Base-by-base conservation (phyloP, 2,797 vertebrate species). In the Mycteria americana region DNA sequence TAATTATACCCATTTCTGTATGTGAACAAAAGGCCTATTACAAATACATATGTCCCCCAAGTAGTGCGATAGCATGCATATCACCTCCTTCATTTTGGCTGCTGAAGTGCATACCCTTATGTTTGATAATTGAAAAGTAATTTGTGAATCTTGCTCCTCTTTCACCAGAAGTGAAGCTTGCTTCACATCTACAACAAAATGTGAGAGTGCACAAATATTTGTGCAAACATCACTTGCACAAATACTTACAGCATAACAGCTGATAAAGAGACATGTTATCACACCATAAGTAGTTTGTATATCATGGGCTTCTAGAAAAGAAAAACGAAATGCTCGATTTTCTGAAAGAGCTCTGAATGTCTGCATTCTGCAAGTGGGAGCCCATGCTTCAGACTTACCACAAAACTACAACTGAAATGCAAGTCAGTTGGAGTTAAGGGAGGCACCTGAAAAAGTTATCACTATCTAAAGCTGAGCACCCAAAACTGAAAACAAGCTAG, bases 61-160 rank as follows among this genome's bases (percentile, higher is more conserved):
- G 46, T 5, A n/a, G 15, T 16, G 8, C 65, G 13, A 8, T 18
- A 30, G 63, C 24, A 1, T 7, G 9, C 0, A 7, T 16, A 30
- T 72, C 62, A 46, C 31, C 35, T 64, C 31, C 53, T 43, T 48
- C 35, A 2, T 30, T 13, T 25, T 76, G 57, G 57, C 53, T 86
- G 62, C 56, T 74, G 18, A 16, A 39, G 22, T 18, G 18, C 53
- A 4, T 21, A 13, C 4, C 37, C 16, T 75, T 12, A 4, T 22
- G 12, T 53, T 46, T 28, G 25, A 9, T 23, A 45, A 18, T 1
- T 30, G 30, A 27, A 23, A 56, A 83, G 18, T 30, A 37, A 2
- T 10, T 54, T 31, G 74, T 43, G 46, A 54, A 9, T 88, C 45
- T 76, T 83, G 8, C n/a, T 37, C 15, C 11, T 63, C n/a, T 65